Evolutionary conservation across 2,797 vertebrate genomes (phyloP).

Genomic region (Semotilus atromaculatus): DNA sequence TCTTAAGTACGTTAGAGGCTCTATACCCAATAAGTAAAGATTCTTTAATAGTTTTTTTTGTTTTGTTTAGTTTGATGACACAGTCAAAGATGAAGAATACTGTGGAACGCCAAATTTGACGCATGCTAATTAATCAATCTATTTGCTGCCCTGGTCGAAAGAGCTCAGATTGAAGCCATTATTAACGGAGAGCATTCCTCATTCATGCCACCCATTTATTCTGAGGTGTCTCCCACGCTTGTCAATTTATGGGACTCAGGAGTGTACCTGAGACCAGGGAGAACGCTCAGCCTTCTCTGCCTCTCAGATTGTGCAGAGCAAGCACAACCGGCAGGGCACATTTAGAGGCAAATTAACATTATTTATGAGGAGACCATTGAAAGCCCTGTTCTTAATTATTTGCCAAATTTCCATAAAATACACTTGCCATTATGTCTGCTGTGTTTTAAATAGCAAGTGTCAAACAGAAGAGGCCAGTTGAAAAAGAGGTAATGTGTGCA

Average conservation of each 20-base stretch:
- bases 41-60: background rate
- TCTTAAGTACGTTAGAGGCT: background rate
- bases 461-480: background rate
- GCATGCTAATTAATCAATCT: constrained; percentile 56
- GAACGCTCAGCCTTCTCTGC: constrained; percentile 75
- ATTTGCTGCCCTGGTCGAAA: background rate
- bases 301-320: constrained; percentile 74
- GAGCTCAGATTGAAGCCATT: constrained; percentile 60
- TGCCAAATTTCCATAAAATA: constrained; percentile 74
- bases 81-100: constrained; percentile 29
- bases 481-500: constrained; percentile 49
- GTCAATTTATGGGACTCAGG: constrained; percentile 79
- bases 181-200: constrained; percentile 70
- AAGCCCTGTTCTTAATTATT: constrained; percentile 78
- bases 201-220: constrained; percentile 72
- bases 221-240: constrained; percentile 68
- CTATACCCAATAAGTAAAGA: background rate
- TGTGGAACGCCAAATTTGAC: constrained; percentile 11
- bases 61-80: background rate
- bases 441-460: constrained; percentile 55
- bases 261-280: constrained; percentile 75
- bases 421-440: constrained; percentile 50
- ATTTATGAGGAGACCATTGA: constrained; percentile 81
- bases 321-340: constrained; percentile 78
- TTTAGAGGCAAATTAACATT: constrained; percentile 81